phyloP scores from a whole-genome alignment of 2,888 invertebrate species.

The Polylopha cassiicola region DNA sequence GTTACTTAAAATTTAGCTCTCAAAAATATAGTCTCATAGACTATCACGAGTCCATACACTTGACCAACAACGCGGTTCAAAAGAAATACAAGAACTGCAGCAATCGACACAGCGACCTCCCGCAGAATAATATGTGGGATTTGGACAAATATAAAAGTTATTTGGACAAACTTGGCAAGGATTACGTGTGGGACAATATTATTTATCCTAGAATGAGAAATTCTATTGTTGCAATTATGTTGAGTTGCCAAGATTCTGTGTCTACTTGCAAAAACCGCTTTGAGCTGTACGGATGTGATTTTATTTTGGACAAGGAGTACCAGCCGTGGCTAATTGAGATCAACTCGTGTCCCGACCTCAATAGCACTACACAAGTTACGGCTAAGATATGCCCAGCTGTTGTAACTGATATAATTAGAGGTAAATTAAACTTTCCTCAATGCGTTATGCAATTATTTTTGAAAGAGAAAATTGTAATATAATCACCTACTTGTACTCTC shows the following conservation, averaged over 20 bases:
- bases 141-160: slow-evolving; percentile 83
- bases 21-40: slow-evolving; percentile 86
- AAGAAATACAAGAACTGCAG: slow-evolving; percentile 79
- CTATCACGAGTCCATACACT: slow-evolving; percentile 90
- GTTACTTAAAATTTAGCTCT: slow-evolving; percentile 91
- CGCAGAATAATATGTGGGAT: slow-evolving; percentile 91
- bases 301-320: slow-evolving; percentile 90
- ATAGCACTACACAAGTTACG: slow-evolving; percentile 88
- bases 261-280: slow-evolving; percentile 85
- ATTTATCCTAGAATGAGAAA: slow-evolving; percentile 92
- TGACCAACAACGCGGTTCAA: slow-evolving; percentile 93
- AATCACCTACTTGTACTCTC: no score
- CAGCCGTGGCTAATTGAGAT: slow-evolving; percentile 95
- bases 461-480: no score
- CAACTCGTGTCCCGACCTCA: slow-evolving; percentile 91
- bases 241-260: slow-evolving; percentile 86
- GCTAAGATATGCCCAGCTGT: slow-evolving; percentile 88
- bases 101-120: slow-evolving; percentile 79
- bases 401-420: slow-evolving; percentile 91
- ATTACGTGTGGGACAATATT: slow-evolving; percentile 81
- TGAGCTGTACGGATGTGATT: slow-evolving; percentile 95
- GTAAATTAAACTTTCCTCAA: slow-evolving; percentile 52
- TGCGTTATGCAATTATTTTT: no score
- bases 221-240: slow-evolving; percentile 86
- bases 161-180: slow-evolving; percentile 73